These are phyloP conservation scores for Neocrepidodera transversa DNA, from an alignment of 2,888 invertebrate genomes.

Conservation along the genomic window DNA sequence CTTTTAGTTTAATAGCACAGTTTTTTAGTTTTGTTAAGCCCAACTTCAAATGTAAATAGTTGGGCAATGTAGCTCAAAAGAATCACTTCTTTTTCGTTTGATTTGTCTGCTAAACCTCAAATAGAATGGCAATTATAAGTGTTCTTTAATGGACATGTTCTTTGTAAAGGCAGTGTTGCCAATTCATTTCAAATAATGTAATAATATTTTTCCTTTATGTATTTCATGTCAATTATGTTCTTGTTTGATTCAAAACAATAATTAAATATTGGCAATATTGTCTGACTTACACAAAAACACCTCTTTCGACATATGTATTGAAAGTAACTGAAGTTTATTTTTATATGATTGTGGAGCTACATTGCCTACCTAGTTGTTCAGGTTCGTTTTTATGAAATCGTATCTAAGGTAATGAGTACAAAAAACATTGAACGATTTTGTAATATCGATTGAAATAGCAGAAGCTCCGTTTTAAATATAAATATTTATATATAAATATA, in stretches of 20 bases:
- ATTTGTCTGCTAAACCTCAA: too few species aligned
- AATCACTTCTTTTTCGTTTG: not conserved
- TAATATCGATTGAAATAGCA: conserved; percentile 51
- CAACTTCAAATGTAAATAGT: conserved; percentile 50
- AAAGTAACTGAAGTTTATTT: too few species aligned
- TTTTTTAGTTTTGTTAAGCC: conserved; percentile 33
- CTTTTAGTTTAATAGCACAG: conserved; percentile 39
- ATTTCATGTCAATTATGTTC: too few species aligned
- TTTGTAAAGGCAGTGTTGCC: too few species aligned
- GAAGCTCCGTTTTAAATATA: conserved; percentile 55
- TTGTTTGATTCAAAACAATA: too few species aligned
- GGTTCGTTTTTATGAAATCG: conserved; percentile 54
- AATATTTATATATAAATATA: conserved; percentile 52
- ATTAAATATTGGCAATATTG: too few species aligned
- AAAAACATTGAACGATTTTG: conserved; percentile 52
- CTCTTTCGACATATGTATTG: too few species aligned
- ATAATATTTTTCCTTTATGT: too few species aligned
- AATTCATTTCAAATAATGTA: too few species aligned
- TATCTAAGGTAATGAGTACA: conserved; percentile 48
- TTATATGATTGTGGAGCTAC: conserved; percentile 6
- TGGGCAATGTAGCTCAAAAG: conserved; percentile 23
- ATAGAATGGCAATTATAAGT: too few species aligned
- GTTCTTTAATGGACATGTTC: too few species aligned
- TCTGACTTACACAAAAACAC: too few species aligned
- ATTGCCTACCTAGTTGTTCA: conserved; percentile 7